Conservation (phyloP, 1,140 invertebrate species). For the Drosophila quadrilineata region DNA sequence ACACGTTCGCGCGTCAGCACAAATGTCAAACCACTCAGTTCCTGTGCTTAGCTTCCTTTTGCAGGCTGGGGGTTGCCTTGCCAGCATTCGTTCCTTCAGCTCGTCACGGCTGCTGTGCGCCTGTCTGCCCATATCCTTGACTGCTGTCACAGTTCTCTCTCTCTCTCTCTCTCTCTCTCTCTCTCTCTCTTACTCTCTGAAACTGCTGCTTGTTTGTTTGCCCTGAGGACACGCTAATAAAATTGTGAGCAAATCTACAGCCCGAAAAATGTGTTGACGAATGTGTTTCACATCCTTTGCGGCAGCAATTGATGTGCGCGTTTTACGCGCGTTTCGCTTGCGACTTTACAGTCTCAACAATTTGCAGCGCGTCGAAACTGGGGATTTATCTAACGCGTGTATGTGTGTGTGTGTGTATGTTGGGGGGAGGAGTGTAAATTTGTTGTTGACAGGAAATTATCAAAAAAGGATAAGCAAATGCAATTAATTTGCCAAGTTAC, state of each 20-base stretch:
- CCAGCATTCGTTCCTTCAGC: background rate
- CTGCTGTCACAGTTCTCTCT: background rate
- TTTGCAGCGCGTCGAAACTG: slow-evolving; percentile 70
- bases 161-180: background rate
- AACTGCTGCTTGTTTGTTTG: slow-evolving; percentile 29
- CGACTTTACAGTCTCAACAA: slow-evolving; percentile 62
- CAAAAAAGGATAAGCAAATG: slow-evolving; percentile 15
- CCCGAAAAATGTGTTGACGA: slow-evolving; percentile 54
- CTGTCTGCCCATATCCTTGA: slow-evolving; percentile 52
- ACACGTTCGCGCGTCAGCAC: slow-evolving; percentile 78
- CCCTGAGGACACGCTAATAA: slow-evolving; percentile 72
- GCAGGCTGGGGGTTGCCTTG: slow-evolving; percentile 4
- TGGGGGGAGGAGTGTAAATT: background rate
- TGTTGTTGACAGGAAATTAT: too few species aligned
- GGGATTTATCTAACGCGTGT: slow-evolving; percentile 28
- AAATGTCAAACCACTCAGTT: slow-evolving; percentile 78
- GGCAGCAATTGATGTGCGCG: slow-evolving; percentile 30
- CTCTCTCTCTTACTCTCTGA: background rate
- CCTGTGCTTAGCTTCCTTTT: slow-evolving; percentile 24
- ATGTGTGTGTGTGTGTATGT: too few species aligned
- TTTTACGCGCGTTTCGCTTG: slow-evolving; percentile 53
- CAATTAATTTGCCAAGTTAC: slow-evolving; percentile 16
- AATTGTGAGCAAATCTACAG: slow-evolving; percentile 68
- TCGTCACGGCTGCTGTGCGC: slow-evolving; percentile 49
- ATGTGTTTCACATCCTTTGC: slow-evolving; percentile 23